These are phyloP conservation scores for Andrena dorsata DNA, from an alignment of 2,888 invertebrate genomes.

Conservation along the genomic window DNA sequence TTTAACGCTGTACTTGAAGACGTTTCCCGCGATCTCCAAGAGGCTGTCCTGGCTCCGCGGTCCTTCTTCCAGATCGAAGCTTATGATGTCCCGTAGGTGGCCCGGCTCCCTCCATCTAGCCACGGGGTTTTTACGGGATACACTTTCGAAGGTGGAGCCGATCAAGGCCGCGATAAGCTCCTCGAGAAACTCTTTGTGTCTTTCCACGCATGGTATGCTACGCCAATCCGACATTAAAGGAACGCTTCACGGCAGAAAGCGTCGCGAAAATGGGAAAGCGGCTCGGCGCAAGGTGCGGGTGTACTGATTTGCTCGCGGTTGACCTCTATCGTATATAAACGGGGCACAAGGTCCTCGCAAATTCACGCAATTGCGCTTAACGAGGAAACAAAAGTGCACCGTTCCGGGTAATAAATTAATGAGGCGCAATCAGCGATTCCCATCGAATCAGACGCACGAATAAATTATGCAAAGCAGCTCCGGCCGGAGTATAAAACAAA, in stretches of 20 bases:
- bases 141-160: slow-evolving; percentile 83
- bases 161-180: slow-evolving; percentile 83
- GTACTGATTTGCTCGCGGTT: slow-evolving; percentile 44
- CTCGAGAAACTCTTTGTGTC: slow-evolving; percentile 84
- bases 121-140: slow-evolving; percentile 84
- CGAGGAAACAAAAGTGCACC: slow-evolving; percentile 60
- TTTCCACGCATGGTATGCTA: slow-evolving; percentile 79
- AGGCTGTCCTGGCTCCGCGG: slow-evolving; percentile 84
- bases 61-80: slow-evolving; percentile 82
- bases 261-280: slow-evolving; percentile 16
- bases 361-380: slow-evolving; percentile 65
- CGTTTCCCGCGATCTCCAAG: slow-evolving; percentile 84
- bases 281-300: slow-evolving; percentile 13
- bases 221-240: slow-evolving; percentile 64
- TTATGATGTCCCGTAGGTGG: slow-evolving; percentile 84
- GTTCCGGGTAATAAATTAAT: slow-evolving; percentile 50
- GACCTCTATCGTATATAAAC: slow-evolving; percentile 60
- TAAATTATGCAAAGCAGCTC: slow-evolving; percentile 24
- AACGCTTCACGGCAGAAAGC: slow-evolving; percentile 18
- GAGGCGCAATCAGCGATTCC: slow-evolving; percentile 22
- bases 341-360: slow-evolving; percentile 59
- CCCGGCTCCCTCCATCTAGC: slow-evolving; percentile 86
- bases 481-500: slow-evolving; percentile 1
- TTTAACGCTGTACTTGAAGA: slow-evolving; percentile 87
- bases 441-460: slow-evolving; percentile 23